These are phyloP conservation scores for Eueremaeus valkanovi DNA, from an alignment of 2,888 invertebrate genomes.

Conservation along the genomic window DNA sequence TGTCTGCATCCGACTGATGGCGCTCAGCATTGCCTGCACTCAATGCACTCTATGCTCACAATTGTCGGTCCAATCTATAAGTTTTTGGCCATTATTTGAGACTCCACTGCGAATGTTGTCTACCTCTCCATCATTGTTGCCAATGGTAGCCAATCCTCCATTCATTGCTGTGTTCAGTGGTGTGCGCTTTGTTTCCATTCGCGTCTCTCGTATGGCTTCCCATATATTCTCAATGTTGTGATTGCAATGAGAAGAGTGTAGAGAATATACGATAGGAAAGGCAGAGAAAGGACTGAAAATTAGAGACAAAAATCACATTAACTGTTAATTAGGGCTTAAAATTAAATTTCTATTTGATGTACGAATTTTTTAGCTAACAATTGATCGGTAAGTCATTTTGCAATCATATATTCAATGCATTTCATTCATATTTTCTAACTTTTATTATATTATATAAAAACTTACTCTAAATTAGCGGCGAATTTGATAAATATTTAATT, in stretches of 20 bases:
- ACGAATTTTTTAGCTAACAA: neutral
- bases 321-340: neutral
- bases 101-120: neutral
- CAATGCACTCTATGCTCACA: neutral
- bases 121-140: constrained; percentile 25
- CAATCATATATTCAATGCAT: neutral
- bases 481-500: no score
- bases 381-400: neutral
- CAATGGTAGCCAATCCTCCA: constrained; percentile 7
- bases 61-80: no score
- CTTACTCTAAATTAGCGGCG: no score
- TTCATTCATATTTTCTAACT: neutral
- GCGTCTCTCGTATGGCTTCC: constrained; percentile 6
- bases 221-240: neutral
- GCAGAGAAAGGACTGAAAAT: neutral
- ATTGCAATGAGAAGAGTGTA: neutral
- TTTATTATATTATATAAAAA: neutral
- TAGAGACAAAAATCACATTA: neutral
- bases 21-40: neutral
- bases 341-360: neutral
- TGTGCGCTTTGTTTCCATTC: constrained; percentile 22
- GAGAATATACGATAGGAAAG: neutral
- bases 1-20: neutral
- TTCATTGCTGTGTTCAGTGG: neutral
- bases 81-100: neutral